A percentile compares a stretch with the other conserved stretches of the same genome.
Conservation (phyloP, 2,113 vertebrate genomes). For the Calidris pygmaea region DNA sequence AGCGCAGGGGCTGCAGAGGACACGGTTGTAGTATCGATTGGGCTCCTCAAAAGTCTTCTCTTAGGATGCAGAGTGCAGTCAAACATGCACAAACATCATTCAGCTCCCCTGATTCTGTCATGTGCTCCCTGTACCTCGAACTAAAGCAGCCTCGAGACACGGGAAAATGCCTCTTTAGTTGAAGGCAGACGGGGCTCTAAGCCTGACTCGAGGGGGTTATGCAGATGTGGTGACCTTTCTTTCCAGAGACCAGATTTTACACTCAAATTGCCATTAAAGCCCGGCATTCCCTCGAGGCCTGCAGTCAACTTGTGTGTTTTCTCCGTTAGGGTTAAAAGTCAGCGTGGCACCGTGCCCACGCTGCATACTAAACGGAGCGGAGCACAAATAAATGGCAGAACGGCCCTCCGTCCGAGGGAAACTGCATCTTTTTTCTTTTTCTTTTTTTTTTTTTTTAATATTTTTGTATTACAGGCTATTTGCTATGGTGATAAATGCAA, state of each 20-base stretch:
- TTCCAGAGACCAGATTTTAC: conserved; percentile 92
- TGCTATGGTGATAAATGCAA: background rate
- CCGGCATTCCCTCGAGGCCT: conserved; percentile 76
- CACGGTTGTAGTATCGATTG: conserved; percentile 83
- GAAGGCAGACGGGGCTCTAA: conserved; percentile 86
- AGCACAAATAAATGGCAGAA: conserved; percentile 77
- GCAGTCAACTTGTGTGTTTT: conserved; percentile 77
- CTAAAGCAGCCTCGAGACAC: conserved; percentile 81
- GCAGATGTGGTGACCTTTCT: conserved; percentile 97
- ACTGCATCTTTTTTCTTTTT: background rate
- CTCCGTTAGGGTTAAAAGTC: conserved; percentile 86
- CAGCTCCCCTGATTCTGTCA: conserved; percentile 75
- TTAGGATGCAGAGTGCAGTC: conserved; percentile 85
- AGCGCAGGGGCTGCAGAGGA: conserved; percentile 65
- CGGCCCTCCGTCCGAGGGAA: background rate
- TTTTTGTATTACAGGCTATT: background rate
- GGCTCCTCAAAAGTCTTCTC: conserved; percentile 77
- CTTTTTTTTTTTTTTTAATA: background rate
- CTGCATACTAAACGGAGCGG: conserved; percentile 80
- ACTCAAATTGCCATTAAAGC: conserved; percentile 95
- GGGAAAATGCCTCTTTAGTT: conserved; percentile 76
- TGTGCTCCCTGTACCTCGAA: conserved; percentile 78
- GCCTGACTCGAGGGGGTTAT: conserved; percentile 90
- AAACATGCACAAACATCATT: conserved; percentile 79
- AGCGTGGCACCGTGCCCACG: conserved; percentile 79